These are phyloP conservation scores for Paradoxurus hermaphroditus DNA, from an alignment of 2,113 vertebrate species.

Conservation along the genomic window DNA sequence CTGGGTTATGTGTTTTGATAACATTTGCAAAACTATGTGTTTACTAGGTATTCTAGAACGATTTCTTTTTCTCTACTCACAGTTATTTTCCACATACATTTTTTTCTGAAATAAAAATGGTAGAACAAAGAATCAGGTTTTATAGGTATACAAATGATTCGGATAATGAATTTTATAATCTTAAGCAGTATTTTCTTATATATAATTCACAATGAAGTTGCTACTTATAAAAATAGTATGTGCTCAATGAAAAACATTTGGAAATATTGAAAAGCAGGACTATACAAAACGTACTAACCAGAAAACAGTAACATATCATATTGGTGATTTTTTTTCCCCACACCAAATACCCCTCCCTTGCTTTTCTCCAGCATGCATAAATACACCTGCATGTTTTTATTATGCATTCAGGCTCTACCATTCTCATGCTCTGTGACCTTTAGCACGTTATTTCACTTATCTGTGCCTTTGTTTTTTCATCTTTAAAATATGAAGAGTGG, in stretches of 20 bases:
- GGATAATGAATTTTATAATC: not conserved
- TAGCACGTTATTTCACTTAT: not conserved
- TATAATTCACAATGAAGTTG: not conserved
- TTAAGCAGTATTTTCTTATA: not conserved
- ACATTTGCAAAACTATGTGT: not conserved
- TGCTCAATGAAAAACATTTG: not conserved
- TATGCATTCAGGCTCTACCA: not conserved
- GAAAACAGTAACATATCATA: not conserved
- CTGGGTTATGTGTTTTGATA: conserved; percentile 4
- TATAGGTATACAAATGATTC: not conserved
- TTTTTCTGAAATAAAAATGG: not conserved
- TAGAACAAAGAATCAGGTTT: not conserved
- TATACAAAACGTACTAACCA: not conserved
- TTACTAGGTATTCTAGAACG: not conserved
- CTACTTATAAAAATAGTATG: not conserved
- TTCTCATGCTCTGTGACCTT: not conserved
- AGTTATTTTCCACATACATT: not conserved
- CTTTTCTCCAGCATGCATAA: no score
- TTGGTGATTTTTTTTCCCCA: not conserved
- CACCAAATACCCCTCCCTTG: not conserved
- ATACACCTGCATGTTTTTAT: not conserved
- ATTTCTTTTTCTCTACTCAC: not conserved
- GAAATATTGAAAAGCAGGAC: not conserved
- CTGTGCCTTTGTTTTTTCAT: not conserved
- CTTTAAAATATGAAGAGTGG: not conserved